Percentiles rank a stretch among this genome's conserved stretches.
These are phyloP conservation scores for Eutolmus rufibarbis DNA, from an alignment of 2,888 invertebrate species.

Conservation along the genomic window DNA sequence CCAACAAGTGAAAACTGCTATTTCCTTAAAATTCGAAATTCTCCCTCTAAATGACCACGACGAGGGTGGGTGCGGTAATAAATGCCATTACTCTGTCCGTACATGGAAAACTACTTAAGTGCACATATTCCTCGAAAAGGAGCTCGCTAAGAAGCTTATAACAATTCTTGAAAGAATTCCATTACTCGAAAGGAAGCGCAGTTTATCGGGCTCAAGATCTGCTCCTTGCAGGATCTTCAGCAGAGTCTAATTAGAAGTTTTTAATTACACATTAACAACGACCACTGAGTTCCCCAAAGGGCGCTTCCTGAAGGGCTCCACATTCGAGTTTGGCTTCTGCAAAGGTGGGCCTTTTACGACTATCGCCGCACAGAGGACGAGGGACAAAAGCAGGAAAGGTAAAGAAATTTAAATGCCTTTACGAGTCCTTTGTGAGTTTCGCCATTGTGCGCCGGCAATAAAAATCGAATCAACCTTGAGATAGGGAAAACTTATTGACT, in stretches of 20 bases:
- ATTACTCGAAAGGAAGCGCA: background rate
- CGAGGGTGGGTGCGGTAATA: background rate
- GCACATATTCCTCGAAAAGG: background rate
- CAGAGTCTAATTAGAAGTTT: constrained; percentile 31
- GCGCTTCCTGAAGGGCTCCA: background rate
- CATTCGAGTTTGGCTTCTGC: background rate
- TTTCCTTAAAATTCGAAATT: background rate
- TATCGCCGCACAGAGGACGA: background rate
- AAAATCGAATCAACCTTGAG: constrained; percentile 38
- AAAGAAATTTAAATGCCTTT: constrained; percentile 41
- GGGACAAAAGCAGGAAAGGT: background rate
- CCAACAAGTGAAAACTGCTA: background rate
- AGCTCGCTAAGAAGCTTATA: constrained; percentile 5
- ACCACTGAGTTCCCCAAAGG: background rate
- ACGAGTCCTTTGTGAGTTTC: constrained; percentile 37
- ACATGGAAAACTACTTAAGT: constrained; percentile 40
- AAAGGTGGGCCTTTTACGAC: background rate
- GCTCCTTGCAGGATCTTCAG: background rate
- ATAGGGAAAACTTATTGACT: constrained; percentile 39
- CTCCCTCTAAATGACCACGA: background rate
- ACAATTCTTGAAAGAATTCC: background rate
- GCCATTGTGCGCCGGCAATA: constrained; percentile 37
- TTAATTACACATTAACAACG: constrained; percentile 29
- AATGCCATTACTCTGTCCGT: constrained; percentile 16
- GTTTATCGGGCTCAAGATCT: background rate